A percentile compares a stretch with the other conserved stretches of the same genome.
Conservation (phyloP, 2,113 vertebrate genomes). For the Cinclus cinclus region DNA sequence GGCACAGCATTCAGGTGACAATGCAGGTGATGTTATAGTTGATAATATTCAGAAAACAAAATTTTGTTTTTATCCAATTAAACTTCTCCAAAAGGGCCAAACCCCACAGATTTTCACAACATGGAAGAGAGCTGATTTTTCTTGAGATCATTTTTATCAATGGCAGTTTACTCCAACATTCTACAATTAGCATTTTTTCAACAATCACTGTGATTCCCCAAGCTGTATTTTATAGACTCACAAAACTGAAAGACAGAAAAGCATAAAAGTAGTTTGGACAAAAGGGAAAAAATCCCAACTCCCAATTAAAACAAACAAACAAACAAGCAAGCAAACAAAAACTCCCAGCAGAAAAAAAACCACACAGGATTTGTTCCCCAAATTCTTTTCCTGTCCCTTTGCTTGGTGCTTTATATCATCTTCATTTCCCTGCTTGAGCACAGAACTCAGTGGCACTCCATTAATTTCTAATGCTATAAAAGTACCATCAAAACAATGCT, state of each 20-base stretch:
- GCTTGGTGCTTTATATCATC: not conserved
- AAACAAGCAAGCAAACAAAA: not conserved
- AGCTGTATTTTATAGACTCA: not conserved
- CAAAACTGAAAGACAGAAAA: not conserved
- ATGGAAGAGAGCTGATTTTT: not conserved
- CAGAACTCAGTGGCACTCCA: not conserved
- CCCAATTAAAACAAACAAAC: not conserved
- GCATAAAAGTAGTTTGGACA: not conserved
- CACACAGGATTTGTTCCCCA: not conserved
- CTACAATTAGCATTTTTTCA: not conserved
- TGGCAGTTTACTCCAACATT: not conserved
- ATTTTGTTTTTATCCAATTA: not conserved
- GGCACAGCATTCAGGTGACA: not conserved
- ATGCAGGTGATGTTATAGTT: not conserved
- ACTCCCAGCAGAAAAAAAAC: not conserved
- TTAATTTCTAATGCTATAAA: not conserved
- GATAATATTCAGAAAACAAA: not conserved
- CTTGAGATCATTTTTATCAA: not conserved
- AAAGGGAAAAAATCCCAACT: not conserved
- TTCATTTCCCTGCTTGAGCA: not conserved
- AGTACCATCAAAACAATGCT: not conserved
- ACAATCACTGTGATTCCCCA: not conserved
- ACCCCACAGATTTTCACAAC: not conserved
- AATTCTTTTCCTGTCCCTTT: not conserved
- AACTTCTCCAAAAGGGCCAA: not conserved